phyloP scores from a whole-genome alignment of 2,113 vertebrate species.

The Strigops habroptila region DNA sequence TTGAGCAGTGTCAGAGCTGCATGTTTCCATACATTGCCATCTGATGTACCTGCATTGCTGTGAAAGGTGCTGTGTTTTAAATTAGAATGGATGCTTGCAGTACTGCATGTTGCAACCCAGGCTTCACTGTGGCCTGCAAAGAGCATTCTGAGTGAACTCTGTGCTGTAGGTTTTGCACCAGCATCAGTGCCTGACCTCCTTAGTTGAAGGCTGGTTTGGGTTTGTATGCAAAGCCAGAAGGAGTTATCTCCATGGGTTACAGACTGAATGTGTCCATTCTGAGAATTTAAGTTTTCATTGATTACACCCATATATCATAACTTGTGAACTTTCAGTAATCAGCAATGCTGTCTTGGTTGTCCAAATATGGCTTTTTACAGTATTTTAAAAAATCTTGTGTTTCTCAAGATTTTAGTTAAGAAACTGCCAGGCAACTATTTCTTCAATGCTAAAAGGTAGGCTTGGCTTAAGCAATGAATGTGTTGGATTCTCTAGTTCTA shows the following conservation, averaged over 20 bases:
- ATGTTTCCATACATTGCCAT: background rate
- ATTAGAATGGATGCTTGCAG: background rate
- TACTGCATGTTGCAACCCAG: fast-evolving
- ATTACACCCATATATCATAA: background rate
- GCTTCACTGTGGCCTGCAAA: background rate
- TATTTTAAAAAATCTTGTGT: background rate
- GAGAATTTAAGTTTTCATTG: background rate
- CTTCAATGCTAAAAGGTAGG: background rate
- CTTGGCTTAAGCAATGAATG: background rate
- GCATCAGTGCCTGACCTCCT: background rate
- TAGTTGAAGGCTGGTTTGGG: background rate
- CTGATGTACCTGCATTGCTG: background rate
- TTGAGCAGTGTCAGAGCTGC: background rate
- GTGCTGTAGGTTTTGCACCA: background rate
- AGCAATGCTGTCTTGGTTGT: background rate
- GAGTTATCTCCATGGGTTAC: background rate
- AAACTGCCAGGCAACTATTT: background rate
- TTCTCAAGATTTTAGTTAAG: background rate
- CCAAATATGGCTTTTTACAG: background rate
- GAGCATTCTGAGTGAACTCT: background rate
- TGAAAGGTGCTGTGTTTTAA: background rate
- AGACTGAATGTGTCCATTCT: background rate
- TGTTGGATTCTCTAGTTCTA: background rate
- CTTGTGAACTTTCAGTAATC: background rate
- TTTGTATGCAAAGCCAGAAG: background rate